Conservation (phyloP, 2,113 vertebrate genomes). For the Xenopus borealis region DNA sequence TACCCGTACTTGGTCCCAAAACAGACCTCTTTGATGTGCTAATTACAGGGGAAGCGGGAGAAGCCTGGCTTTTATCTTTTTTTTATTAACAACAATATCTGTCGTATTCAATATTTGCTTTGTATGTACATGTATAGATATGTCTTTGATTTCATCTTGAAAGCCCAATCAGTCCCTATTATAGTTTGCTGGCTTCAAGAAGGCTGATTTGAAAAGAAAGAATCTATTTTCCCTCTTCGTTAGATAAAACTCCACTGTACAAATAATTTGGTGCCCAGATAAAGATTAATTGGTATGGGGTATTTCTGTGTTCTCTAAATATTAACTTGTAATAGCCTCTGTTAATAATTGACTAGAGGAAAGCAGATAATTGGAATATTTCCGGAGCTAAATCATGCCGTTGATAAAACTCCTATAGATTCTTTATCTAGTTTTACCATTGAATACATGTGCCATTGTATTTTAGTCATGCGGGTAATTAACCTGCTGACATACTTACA, state of each 20-base stretch:
- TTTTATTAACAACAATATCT: slow-evolving; percentile 40
- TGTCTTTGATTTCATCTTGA: slow-evolving; percentile 34
- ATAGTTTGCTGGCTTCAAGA: slow-evolving; percentile 7
- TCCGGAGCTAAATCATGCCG: not conserved
- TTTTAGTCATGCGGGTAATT: too few species aligned
- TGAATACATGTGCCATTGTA: too few species aligned
- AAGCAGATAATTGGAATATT: not conserved
- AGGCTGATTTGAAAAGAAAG: not conserved
- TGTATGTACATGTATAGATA: slow-evolving; percentile 27
- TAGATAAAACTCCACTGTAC: slow-evolving; percentile 16
- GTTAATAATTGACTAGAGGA: slow-evolving; percentile 18
- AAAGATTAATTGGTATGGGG: not conserved
- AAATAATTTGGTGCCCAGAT: slow-evolving; percentile 3
- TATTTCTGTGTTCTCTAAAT: not conserved
- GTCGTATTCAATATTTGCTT: slow-evolving; percentile 40
- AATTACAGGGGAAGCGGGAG: slow-evolving; percentile 26
- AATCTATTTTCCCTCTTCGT: not conserved
- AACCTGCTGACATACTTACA: not conserved
- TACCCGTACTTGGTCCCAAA: slow-evolving; percentile 8
- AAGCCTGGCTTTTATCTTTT: slow-evolving; percentile 33
- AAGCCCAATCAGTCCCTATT: slow-evolving; percentile 12
- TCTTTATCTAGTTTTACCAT: too few species aligned
- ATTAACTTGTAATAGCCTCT: not conserved
- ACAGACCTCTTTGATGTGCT: slow-evolving; percentile 38
- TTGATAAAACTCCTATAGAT: too few species aligned